Evolutionary conservation across 1,140 invertebrate species (phyloP).

Genomic region (Nephotettix cincticeps): DNA sequence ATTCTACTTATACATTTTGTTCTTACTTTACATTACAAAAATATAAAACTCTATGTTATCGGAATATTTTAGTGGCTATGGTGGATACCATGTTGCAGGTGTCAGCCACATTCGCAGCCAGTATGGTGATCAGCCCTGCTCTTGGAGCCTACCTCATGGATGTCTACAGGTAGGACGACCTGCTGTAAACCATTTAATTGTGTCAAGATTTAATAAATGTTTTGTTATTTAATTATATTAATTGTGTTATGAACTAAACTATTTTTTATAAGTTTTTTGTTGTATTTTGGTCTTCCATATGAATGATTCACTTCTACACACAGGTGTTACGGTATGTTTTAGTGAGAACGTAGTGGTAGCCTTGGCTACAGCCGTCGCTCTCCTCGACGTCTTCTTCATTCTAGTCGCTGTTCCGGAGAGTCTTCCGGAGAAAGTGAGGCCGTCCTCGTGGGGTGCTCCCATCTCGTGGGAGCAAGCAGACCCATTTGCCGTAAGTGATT

Average conservation of each 20-base stretch:
- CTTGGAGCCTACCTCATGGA: conserved; percentile 92
- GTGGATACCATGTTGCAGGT: conserved; percentile 56
- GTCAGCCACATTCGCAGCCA: conserved; percentile 98
- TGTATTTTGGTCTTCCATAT: too few species aligned
- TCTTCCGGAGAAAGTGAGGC: conserved; percentile 88
- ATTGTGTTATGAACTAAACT: too few species aligned
- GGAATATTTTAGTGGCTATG: too few species aligned
- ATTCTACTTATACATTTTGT: too few species aligned
- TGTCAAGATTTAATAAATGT: too few species aligned
- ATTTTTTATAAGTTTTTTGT: too few species aligned
- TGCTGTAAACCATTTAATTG: too few species aligned
- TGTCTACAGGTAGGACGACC: conserved; percentile 65
- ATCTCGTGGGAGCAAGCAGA: conserved; percentile 97
- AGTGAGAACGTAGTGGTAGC: conserved; percentile 95
- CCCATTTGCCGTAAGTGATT: conserved; percentile 80
- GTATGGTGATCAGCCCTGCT: conserved; percentile 95
- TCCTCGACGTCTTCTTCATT: conserved; percentile 98
- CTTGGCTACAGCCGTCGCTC: conserved; percentile 89
- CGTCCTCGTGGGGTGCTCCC: conserved; percentile 73
- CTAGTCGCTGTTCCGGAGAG: conserved; percentile 97
- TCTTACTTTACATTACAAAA: not conserved
- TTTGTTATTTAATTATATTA: too few species aligned
- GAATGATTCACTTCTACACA: too few species aligned
- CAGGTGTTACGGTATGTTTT: too few species aligned
- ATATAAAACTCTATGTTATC: not conserved